phyloP scores from a whole-genome alignment of 2,888 invertebrate species.

The Hofmannophila pseudospretella region DNA sequence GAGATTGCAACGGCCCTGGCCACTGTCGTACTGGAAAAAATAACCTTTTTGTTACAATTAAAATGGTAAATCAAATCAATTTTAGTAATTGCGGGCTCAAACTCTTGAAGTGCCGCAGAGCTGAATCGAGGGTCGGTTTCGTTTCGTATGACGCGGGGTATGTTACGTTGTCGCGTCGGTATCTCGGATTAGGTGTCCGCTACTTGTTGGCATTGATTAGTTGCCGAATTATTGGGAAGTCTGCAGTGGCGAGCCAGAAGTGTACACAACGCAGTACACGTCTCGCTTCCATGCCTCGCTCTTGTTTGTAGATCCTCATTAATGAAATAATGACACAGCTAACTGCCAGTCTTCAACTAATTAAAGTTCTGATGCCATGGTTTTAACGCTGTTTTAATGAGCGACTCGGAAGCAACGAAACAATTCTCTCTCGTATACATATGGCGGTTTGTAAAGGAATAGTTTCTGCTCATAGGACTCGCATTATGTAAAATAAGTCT shows the following conservation, averaged over 20 bases:
- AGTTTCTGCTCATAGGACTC: too few relatives aligned
- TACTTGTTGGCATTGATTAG: constrained; percentile 2
- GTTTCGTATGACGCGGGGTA: neutral
- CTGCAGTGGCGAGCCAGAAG: neutral
- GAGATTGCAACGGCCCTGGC: constrained; percentile 65
- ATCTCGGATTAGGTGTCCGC: too few relatives aligned
- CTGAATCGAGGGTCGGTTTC: constrained; percentile 41
- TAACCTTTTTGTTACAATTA: constrained; percentile 78
- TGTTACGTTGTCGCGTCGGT: neutral
- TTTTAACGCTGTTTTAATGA: neutral
- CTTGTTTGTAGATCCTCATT: neutral
- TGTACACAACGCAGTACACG: neutral
- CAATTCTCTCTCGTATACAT: too few relatives aligned
- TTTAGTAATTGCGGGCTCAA: constrained; percentile 76
- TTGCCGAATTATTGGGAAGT: neutral
- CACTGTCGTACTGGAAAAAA: constrained; percentile 61
- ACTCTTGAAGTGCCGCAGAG: constrained; percentile 61
- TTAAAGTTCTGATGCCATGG: neutral
- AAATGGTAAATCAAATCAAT: constrained; percentile 78
- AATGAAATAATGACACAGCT: neutral
- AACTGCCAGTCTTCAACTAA: neutral
- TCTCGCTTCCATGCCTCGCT: neutral
- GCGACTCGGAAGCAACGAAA: neutral
- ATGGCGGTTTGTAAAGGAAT: too few relatives aligned
- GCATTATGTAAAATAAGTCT: too few relatives aligned